Conservation (phyloP, 2,888 invertebrate species). For the Pediacus dermestoides region DNA sequence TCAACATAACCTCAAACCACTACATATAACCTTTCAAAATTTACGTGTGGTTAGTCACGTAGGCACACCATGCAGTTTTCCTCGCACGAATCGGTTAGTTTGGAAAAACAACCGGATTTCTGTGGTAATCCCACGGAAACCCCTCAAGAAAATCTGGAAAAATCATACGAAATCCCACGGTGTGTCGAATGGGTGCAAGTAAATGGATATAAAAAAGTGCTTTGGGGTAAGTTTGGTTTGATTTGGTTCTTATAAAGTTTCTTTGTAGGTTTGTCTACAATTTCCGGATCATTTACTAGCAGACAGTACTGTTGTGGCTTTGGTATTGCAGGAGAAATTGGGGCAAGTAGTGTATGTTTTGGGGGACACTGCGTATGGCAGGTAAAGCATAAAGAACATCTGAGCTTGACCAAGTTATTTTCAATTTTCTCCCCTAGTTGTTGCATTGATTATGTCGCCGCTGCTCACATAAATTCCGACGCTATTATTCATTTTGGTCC, state of each 20-base stretch:
- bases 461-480: conserved; percentile 82
- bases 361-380: conserved; percentile 89
- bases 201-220: conserved; percentile 64
- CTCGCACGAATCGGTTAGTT: conserved; percentile 54
- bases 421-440: conserved; percentile 59
- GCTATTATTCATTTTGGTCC: conserved; percentile 89
- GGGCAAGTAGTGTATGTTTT: conserved; percentile 71
- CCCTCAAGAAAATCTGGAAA: conserved; percentile 44
- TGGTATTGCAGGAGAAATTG: conserved; percentile 50
- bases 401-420: conserved; percentile 10
- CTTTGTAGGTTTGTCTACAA: conserved; percentile 78
- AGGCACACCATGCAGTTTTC: conserved; percentile 48
- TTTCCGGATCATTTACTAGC: conserved; percentile 80
- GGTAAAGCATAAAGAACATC: conserved; percentile 50
- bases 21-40: no score
- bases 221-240: conserved; percentile 1
- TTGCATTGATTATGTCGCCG: conserved; percentile 86
- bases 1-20: no score
- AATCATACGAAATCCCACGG: conserved; percentile 58
- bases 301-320: conserved; percentile 65
- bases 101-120: conserved; percentile 52
- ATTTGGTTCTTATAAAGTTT: conserved; percentile 15
- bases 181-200: conserved; percentile 68
- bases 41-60: conserved; percentile 7
- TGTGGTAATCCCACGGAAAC: conserved; percentile 26